Evolutionary conservation across 2,113 vertebrate species (phyloP).

Genomic region (Taxidea taxus): DNA sequence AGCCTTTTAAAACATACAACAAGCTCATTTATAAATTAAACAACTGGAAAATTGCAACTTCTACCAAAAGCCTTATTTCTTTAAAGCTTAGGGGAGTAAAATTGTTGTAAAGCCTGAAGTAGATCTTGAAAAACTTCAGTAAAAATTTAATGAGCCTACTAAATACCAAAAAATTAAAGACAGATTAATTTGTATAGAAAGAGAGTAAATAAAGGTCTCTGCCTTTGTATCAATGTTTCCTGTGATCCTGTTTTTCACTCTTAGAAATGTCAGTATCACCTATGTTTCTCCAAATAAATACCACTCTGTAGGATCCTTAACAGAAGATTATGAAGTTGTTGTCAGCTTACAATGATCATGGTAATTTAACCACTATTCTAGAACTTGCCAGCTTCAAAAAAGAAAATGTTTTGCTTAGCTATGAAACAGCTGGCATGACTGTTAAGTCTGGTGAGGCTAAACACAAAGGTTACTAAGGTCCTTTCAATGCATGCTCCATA

Average conservation of each 20-base stretch:
- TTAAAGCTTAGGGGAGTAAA: neutral
- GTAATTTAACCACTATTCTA: neutral
- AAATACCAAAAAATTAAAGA: slow-evolving; percentile 37
- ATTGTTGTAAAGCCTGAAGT: neutral
- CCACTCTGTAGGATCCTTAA: neutral
- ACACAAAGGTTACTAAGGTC: neutral
- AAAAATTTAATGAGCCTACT: neutral
- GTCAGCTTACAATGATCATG: neutral
- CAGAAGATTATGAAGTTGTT: neutral
- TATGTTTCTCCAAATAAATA: slow-evolving; percentile 10
- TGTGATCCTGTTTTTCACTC: neutral
- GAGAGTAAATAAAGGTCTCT: slow-evolving; percentile 2
- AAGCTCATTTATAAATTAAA: slow-evolving; percentile 50
- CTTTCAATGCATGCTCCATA: neutral
- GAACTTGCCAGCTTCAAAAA: slow-evolving; percentile 12
- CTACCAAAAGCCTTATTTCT: neutral
- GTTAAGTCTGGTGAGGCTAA: neutral
- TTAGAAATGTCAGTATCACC: neutral
- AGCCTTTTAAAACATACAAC: slow-evolving; percentile 22
- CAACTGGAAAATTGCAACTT: slow-evolving; percentile 39
- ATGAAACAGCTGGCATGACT: neutral
- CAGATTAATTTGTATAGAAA: slow-evolving; percentile 27
- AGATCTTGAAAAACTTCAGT: neutral
- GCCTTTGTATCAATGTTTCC: neutral
- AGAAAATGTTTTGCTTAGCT: neutral